These are phyloP conservation scores for Ciona savignyi DNA, from an alignment of 23 tunicate genomes.

Conservation along the genomic window DNA sequence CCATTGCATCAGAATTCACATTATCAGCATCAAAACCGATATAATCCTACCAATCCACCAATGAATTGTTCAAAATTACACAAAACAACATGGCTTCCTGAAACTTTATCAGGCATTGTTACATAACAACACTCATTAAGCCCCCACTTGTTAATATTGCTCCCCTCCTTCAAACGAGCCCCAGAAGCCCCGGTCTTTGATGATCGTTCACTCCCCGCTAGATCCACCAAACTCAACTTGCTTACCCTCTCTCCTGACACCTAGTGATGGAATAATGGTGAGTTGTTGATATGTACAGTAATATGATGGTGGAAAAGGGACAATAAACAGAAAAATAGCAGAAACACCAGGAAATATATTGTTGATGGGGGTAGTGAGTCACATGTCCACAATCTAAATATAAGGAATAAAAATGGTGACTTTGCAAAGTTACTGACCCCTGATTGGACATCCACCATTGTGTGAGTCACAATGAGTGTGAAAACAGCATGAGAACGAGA, in stretches of 20 bases:
- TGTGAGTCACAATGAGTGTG: constrained; percentile 86
- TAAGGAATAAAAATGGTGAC: not conserved
- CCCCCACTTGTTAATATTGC: constrained; percentile 92
- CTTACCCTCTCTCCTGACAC: constrained; percentile 74
- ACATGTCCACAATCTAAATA: not conserved
- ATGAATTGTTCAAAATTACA: no score
- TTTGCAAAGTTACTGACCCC: constrained; percentile 26
- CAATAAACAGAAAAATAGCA: not conserved
- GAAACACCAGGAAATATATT: not conserved
- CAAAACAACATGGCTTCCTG: no score
- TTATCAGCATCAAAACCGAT: no score
- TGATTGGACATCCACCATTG: constrained; percentile 56
- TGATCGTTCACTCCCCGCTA: constrained; percentile 97
- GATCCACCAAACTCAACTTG: constrained; percentile 85
- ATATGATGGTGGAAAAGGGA: no score
- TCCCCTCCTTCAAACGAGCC: constrained; percentile 87
- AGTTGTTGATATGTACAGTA: no score
- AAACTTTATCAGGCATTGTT: no score
- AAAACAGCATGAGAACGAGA: constrained; percentile 97
- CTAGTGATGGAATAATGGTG: no score
- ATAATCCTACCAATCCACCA: no score
- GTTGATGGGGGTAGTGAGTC: not conserved
- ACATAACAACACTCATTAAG: no score
- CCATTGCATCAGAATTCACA: no score
- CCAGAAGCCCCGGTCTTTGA: constrained; percentile 98